These are phyloP conservation scores for Cariama cristata DNA, from an alignment of 2,113 vertebrate species.

Conservation along the genomic window DNA sequence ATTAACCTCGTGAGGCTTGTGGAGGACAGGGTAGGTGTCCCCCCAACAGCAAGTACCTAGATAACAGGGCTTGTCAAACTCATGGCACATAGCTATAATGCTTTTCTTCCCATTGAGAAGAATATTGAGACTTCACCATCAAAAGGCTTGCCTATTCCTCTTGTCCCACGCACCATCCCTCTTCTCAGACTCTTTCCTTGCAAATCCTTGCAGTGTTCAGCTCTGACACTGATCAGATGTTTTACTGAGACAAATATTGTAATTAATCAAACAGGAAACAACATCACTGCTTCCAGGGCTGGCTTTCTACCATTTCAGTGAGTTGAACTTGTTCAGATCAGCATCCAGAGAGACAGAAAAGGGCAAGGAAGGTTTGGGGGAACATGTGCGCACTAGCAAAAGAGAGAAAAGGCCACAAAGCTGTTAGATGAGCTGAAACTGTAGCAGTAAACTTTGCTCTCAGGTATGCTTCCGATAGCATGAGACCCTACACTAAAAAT, in stretches of 20 bases:
- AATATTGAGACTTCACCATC: background rate
- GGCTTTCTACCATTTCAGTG: background rate
- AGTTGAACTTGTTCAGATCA: background rate
- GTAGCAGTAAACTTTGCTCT: background rate
- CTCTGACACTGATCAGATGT: background rate
- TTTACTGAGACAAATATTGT: background rate
- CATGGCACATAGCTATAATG: fast-evolving
- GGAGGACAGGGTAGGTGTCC: background rate
- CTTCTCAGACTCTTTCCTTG: background rate
- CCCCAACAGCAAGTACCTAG: background rate
- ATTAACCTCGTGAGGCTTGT: background rate
- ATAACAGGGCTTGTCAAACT: background rate
- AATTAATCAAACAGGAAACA: background rate
- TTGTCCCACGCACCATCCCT: background rate
- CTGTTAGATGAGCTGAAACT: background rate
- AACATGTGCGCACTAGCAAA: background rate
- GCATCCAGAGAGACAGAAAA: background rate
- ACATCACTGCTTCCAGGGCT: background rate
- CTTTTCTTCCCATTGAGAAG: background rate
- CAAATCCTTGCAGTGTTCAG: background rate
- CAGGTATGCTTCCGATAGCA: background rate
- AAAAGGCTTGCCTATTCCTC: background rate
- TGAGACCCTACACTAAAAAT: background rate
- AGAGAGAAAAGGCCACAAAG: background rate
- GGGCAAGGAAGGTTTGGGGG: background rate